A percentile compares a stretch with the other conserved stretches of the same genome.
Conservation (phyloP, 2,797 vertebrate genomes). For the Sardinella longiceps region DNA sequence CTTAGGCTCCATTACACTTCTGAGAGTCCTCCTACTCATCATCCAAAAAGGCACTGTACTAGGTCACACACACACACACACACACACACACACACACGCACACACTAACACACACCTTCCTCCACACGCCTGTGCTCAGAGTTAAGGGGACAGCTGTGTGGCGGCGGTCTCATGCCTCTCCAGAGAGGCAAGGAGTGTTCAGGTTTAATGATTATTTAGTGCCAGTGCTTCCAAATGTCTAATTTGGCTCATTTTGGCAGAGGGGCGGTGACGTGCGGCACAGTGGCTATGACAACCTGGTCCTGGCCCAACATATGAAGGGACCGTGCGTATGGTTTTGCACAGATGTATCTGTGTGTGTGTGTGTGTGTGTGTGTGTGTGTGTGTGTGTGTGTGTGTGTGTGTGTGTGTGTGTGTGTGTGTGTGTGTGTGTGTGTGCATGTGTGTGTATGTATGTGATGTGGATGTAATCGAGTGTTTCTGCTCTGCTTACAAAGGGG, state of each 20-base stretch:
- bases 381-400: not conserved
- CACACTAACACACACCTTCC: not conserved
- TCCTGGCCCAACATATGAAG: conserved; percentile 56
- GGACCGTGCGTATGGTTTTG: conserved; percentile 53
- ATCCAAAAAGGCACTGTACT: not conserved
- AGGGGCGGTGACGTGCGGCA: conserved; percentile 43
- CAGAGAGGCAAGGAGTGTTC: not conserved
- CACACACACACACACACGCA: too few relatives aligned
- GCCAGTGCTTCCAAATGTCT: conserved; percentile 50
- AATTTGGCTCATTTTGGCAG: conserved; percentile 51
- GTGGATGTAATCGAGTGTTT: conserved; percentile 42
- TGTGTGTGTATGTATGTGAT: conserved; percentile 21
- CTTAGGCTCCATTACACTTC: not conserved
- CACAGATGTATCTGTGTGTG: conserved; percentile 21
- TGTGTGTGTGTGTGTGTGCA: conserved; percentile 44
- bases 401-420: conserved; percentile 24
- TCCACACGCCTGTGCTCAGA: not conserved
- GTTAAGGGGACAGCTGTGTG: not conserved
- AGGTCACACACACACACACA: not conserved
- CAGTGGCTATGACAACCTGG: conserved; percentile 59
- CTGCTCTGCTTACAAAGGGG: conserved; percentile 55
- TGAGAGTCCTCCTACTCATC: not conserved
- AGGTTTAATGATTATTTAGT: conserved; percentile 45
- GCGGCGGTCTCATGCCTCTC: not conserved
- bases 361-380: conserved; percentile 30